Base-by-base conservation (phyloP, 1,140 invertebrate species). In the Halictus rubicundus region DNA sequence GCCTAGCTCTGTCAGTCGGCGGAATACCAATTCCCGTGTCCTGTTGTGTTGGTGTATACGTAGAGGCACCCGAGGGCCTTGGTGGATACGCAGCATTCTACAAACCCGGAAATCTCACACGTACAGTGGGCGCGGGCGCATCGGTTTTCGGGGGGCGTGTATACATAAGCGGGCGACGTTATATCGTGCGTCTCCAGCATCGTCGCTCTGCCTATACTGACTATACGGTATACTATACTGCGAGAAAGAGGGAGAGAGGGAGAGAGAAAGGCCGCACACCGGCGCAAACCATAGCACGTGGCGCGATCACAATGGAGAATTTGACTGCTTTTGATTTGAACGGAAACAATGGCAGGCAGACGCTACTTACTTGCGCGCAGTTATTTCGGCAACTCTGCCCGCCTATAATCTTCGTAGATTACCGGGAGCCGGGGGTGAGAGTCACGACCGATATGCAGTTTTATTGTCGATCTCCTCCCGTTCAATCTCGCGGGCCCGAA, bases 261-360 rank as follows among this genome's bases (percentile, higher is more conserved):
- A 32, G 32, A 32, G 32, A 32, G 32, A 32, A 5, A 32, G 32
- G 0, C 2, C 32, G 32, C 32, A 32, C 42, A 61, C 75, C 54
- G 49, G 71, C 81, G 68, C 73, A 73, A 75, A 76, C 60, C 87
- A 57, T 57, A 75, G 78, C 72, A 71, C 72, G 68, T 84, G 52
- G 78, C 49, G 69, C 69, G 82, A 85, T 85, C 87, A 89, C 87
- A 89, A 89, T 89, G 76, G 88, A 78, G 77, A 87, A 89, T 89
- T 89, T 89, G 83, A 87, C 86, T 88, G 87, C 80, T 87, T 88
- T 88, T 88, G 88, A 88, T 88, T 88, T 88, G 87, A 86, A 85
- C 74, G 81, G 85, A 89, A 88, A 89, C 87, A 89, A 89, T 89
- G 88, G 42, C 85, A 85, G 78, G 82, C 85, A 89, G 88, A 88